A percentile compares a stretch with the other conserved stretches of the same genome.
Conservation (phyloP, 92 coral and sea anemone genomes). For the Paramuricea clavata region DNA sequence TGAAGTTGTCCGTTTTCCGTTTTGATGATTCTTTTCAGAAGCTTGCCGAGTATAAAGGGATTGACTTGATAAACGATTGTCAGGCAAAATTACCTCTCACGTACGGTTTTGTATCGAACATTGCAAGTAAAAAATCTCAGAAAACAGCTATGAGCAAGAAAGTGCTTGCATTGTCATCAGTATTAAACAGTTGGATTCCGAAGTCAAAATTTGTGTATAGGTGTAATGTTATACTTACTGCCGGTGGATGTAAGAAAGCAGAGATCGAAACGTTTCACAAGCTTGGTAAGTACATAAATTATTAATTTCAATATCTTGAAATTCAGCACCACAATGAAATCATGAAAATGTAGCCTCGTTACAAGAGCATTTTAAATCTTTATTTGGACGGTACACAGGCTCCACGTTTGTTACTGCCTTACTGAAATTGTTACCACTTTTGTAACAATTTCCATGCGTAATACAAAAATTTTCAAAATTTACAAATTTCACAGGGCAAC, state of each 20-base stretch:
- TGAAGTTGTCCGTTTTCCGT: conserved; percentile 19
- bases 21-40: conserved; percentile 20
- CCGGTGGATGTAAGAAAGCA: conserved; percentile 54
- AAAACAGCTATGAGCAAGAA: conserved; percentile 5
- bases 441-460: no score
- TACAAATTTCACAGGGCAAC: no score
- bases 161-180: conserved; percentile 18
- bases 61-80: conserved; percentile 14
- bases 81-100: background rate
- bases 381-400: no score
- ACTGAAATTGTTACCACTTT: no score
- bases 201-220: conserved; percentile 36
- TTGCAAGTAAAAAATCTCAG: background rate
- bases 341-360: no score
- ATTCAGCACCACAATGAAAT: no score
- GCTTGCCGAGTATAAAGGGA: conserved; percentile 39
- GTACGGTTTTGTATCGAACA: conserved; percentile 2
- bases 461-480: no score
- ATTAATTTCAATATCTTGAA: background rate
- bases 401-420: no score
- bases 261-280: conserved; percentile 54
- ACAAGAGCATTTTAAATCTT: no score
- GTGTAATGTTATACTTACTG: conserved; percentile 31
- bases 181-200: conserved; percentile 46
- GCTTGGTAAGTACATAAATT: conserved; percentile 16